phyloP scores from a whole-genome alignment of 2,888 invertebrate species.

The Gibbula magus region DNA sequence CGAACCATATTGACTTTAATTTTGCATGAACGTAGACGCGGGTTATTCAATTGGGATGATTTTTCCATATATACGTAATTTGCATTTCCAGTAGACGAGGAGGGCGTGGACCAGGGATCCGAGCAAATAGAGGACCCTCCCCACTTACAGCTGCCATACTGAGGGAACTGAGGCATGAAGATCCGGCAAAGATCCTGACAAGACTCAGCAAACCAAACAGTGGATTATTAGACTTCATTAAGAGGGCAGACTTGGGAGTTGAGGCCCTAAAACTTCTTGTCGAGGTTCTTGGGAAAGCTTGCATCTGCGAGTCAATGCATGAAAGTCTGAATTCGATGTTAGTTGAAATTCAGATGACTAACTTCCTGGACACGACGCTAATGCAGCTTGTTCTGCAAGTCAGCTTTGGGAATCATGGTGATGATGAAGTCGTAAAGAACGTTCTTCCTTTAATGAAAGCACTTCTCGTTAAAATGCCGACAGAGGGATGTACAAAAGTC shows the following conservation, averaged over 20 bases:
- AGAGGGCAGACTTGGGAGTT: constrained; percentile 20
- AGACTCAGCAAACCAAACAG: background rate
- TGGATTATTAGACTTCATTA: constrained; percentile 31
- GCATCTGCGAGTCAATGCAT: constrained; percentile 7
- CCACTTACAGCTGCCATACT: background rate
- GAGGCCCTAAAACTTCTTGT: constrained; percentile 27
- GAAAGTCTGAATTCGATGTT: constrained; percentile 4
- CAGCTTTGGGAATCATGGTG: background rate
- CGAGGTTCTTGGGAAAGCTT: constrained; percentile 23
- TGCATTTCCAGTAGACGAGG: background rate
- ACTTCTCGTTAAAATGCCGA: background rate
- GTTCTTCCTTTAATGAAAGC: background rate
- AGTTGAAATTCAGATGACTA: background rate
- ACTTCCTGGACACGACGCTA: constrained; percentile 5
- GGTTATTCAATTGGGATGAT: no score
- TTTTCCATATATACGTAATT: no score
- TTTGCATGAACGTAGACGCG: no score
- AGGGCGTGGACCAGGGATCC: background rate
- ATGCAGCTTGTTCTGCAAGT: background rate
- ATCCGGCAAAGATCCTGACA: constrained; percentile 25
- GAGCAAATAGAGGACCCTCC: background rate
- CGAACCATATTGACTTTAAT: no score
- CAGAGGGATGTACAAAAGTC: background rate
- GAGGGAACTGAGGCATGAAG: background rate
- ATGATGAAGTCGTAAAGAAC: background rate